Evolutionary conservation across 2,797 vertebrate genomes (phyloP).

Genomic region (Agapornis canus): DNA sequence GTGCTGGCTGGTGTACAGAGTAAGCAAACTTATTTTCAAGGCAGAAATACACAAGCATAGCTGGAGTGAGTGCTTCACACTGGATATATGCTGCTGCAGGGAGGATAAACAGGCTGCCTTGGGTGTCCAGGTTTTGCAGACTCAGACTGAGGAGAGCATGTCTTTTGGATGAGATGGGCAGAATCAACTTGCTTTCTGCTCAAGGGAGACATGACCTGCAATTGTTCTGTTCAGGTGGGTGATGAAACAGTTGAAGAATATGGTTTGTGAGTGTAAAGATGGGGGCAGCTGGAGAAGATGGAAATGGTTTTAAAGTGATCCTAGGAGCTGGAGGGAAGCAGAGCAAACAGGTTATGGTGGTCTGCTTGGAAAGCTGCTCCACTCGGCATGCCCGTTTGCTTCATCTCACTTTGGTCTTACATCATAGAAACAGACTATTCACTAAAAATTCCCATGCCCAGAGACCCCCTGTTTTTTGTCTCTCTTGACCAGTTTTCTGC

Average conservation of each 20-base stretch:
- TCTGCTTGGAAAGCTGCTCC: neutral
- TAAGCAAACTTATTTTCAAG: neutral
- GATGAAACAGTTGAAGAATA: neutral
- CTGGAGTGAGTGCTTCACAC: neutral
- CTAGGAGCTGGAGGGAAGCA: neutral
- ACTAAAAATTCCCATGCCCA: neutral
- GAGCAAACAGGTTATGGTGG: neutral
- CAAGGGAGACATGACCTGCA: neutral
- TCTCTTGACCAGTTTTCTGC: neutral
- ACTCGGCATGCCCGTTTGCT: neutral
- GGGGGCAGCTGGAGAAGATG: neutral
- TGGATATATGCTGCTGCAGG: neutral
- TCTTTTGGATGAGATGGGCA: neutral
- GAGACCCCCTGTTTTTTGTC: neutral
- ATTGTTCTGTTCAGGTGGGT: neutral
- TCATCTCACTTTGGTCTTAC: neutral
- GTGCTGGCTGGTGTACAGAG: neutral
- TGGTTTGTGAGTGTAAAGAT: neutral
- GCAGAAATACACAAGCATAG: neutral
- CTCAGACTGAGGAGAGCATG: neutral
- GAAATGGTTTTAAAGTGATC: neutral
- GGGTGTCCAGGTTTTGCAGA: neutral
- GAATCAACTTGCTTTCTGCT: neutral
- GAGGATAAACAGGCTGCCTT: neutral
- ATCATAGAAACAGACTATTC: neutral